These are phyloP conservation scores for Microvelia longipes DNA, from an alignment of 1,140 invertebrate genomes.

Conservation along the genomic window DNA sequence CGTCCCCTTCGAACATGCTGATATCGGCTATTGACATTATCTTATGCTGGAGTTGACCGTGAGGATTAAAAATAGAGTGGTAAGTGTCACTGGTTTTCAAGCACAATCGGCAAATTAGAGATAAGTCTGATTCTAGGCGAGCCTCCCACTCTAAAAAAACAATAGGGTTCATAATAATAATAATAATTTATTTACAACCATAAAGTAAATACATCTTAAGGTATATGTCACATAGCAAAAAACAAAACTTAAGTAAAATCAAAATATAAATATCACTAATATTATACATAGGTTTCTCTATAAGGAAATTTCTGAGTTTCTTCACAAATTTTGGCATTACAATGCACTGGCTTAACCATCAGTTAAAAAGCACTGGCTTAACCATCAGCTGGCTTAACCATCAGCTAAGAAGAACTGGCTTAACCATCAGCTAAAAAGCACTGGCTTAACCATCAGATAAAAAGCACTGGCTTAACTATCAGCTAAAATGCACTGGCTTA, in stretches of 20 bases:
- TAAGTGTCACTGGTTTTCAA: conserved; percentile 14
- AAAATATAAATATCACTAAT: not conserved
- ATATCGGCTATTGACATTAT: conserved; percentile 15
- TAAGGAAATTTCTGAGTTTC: not conserved
- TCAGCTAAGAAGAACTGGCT: no score
- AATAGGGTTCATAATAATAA: not conserved
- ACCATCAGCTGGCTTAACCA: no score
- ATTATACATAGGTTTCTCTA: not conserved
- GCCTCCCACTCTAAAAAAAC: not conserved
- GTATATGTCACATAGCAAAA: no score
- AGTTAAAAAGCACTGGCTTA: no score
- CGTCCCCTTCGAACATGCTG: conserved; percentile 39
- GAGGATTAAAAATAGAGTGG: conserved; percentile 15
- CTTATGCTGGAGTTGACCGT: not conserved
- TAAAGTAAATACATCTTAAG: not conserved
- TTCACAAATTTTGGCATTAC: not conserved
- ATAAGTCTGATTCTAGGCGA: conserved; percentile 4
- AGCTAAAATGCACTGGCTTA: no score
- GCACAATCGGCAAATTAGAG: conserved; percentile 18
- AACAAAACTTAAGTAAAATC: not conserved
- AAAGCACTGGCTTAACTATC: no score
- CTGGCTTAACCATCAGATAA: no score
- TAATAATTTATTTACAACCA: not conserved
- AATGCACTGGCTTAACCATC: not conserved
- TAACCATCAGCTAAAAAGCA: no score